Conservation (phyloP, 2,797 vertebrate species). For the Sphenopsis melanotis region DNA sequence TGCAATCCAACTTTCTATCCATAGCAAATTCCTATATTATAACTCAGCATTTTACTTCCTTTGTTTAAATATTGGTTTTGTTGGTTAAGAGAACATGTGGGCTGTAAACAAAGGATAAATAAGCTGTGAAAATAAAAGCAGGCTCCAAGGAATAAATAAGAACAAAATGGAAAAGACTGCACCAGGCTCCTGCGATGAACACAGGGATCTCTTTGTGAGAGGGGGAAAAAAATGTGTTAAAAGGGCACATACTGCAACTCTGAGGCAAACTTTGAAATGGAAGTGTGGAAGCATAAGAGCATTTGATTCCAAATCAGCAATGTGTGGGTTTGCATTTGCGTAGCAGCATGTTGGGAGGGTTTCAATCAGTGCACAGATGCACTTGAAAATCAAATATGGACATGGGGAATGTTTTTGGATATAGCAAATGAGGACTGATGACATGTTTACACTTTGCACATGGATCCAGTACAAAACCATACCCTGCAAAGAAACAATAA, state of each 20-base stretch:
- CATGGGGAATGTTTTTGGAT: slow-evolving; percentile 79
- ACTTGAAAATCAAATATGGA: slow-evolving; percentile 82
- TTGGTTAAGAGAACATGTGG: slow-evolving; percentile 62
- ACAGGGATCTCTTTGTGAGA: slow-evolving; percentile 58
- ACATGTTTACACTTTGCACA: slow-evolving; percentile 79
- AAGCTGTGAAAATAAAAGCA: slow-evolving; percentile 57
- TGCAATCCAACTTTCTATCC: slow-evolving; percentile 61
- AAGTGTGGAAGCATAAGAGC: slow-evolving; percentile 69
- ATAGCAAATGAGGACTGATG: slow-evolving; percentile 79
- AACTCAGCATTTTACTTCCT: slow-evolving; percentile 57
- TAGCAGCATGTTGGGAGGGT: slow-evolving; percentile 77
- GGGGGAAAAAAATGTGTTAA: slow-evolving; percentile 30
- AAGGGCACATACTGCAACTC: slow-evolving; percentile 66
- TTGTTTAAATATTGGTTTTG: slow-evolving; percentile 61
- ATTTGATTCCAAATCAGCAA: slow-evolving; percentile 75
- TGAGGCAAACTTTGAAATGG: slow-evolving; percentile 70
- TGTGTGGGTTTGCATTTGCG: slow-evolving; percentile 77
- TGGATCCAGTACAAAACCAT: slow-evolving; percentile 78
- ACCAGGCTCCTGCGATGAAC: slow-evolving; percentile 48
- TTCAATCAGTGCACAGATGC: slow-evolving; percentile 81
- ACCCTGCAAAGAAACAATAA: slow-evolving; percentile 77
- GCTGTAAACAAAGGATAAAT: slow-evolving; percentile 63
- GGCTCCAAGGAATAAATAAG: slow-evolving; percentile 60
- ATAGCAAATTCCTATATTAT: slow-evolving; percentile 56
- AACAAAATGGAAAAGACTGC: slow-evolving; percentile 59